Evolutionary conservation across 2,113 vertebrate genomes (phyloP).

Genomic region (Campylomormyrus tamandua): DNA sequence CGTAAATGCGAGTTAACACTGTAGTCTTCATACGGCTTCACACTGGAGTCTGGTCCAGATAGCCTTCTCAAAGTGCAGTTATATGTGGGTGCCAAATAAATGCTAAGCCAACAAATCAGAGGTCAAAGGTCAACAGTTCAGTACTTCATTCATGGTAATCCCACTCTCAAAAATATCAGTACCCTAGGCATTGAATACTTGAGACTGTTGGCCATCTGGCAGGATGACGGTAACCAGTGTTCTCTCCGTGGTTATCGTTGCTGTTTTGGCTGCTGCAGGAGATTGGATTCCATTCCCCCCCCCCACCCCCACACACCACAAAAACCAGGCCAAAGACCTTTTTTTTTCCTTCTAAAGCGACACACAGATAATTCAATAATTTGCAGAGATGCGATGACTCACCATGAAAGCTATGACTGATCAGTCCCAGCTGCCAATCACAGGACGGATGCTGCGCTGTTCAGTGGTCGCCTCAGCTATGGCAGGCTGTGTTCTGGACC

Average conservation of each 20-base stretch:
- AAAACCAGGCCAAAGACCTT: neutral
- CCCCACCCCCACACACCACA: neutral
- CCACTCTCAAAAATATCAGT: neutral
- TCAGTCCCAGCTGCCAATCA: neutral
- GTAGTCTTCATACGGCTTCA: neutral
- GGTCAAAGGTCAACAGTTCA: neutral
- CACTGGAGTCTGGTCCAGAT: neutral
- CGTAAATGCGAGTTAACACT: neutral
- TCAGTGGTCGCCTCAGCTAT: slow-evolving; percentile 45
- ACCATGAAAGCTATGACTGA: neutral
- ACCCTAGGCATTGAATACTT: neutral
- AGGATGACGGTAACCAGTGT: neutral
- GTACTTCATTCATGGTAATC: neutral
- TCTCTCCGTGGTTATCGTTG: neutral
- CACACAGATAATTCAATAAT: neutral
- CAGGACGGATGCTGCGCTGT: slow-evolving; percentile 24
- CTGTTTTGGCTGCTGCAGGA: neutral
- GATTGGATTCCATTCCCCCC: neutral
- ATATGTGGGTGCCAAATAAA: neutral
- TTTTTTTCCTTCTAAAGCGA: neutral
- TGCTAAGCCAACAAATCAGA: neutral
- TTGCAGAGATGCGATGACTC: neutral
- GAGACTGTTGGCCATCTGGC: neutral
- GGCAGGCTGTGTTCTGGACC: slow-evolving; percentile 39
- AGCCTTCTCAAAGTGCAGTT: neutral